Percentiles rank a stretch among this genome's conserved stretches.
phyloP scores from a whole-genome alignment of 2,888 invertebrate genomes.

The Patella ulyssiponensis region DNA sequence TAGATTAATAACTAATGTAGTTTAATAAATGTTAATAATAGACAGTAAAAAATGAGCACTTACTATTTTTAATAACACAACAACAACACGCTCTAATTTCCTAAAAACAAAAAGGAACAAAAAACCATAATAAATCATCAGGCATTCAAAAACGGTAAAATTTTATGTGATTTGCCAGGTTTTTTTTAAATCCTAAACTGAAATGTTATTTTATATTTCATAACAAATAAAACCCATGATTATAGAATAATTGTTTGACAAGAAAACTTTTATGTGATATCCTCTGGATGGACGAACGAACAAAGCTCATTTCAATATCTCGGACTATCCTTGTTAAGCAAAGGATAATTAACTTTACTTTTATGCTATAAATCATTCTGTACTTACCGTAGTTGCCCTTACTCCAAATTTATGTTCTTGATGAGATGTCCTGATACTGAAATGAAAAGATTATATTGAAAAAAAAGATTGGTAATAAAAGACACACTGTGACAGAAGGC shows the following conservation, averaged over 20 bases:
- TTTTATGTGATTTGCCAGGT: too few relatives aligned
- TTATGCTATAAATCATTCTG: background rate
- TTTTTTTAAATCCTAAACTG: too few relatives aligned
- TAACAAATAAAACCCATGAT: too few relatives aligned
- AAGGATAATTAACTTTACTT: too few relatives aligned
- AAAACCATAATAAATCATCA: background rate
- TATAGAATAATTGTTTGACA: too few relatives aligned
- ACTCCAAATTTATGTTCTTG: slow-evolving; percentile 67
- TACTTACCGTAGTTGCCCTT: slow-evolving; percentile 25
- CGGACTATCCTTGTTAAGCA: too few relatives aligned
- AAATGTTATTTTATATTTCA: too few relatives aligned
- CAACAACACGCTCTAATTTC: slow-evolving; percentile 49
- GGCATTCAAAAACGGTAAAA: background rate
- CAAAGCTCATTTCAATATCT: too few relatives aligned
- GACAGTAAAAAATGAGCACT: slow-evolving; percentile 29
- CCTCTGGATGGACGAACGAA: background rate
- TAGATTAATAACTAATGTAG: too few relatives aligned
- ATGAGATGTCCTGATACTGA: slow-evolving; percentile 63
- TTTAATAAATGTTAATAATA: too few relatives aligned
- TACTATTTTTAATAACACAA: slow-evolving; percentile 56
- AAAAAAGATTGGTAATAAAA: slow-evolving; percentile 11
- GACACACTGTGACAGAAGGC: background rate
- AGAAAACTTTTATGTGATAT: background rate
- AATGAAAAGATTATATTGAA: slow-evolving; percentile 31
- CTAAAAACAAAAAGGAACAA: slow-evolving; percentile 27